Percentiles rank a stretch among this genome's conserved stretches.
phyloP scores from a whole-genome alignment of 2,888 invertebrate species.

The Ashinkailepas kermadecensis region DNA sequence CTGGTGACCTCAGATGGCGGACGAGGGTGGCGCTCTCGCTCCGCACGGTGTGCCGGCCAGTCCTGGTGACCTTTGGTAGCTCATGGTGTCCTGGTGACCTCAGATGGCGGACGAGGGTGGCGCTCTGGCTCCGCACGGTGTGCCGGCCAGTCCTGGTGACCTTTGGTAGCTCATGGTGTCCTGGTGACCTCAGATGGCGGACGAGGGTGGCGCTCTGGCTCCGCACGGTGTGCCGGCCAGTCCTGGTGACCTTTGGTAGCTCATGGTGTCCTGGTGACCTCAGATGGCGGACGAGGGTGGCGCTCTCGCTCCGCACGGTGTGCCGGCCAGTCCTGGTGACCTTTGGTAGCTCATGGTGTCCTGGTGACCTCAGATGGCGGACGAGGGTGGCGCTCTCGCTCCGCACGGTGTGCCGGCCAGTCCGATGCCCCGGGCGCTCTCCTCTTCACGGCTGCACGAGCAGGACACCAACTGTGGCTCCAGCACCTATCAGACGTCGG shows the following conservation, averaged over 20 bases:
- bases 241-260: too few relatives aligned
- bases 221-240: too few relatives aligned
- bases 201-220: conserved; percentile 35
- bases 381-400: conserved; percentile 76
- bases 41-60: too few relatives aligned
- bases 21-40: conserved; percentile 35
- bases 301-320: too few relatives aligned
- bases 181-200: conserved; percentile 46
- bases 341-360: too few relatives aligned
- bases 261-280: too few relatives aligned
- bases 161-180: too few relatives aligned
- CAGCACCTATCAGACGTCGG: conserved; percentile 32
- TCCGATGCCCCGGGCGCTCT: conserved; percentile 48
- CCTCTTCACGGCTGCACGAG: conserved; percentile 34
- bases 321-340: too few relatives aligned
- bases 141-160: too few relatives aligned
- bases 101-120: conserved; percentile 48
- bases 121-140: too few relatives aligned
- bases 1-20: conserved; percentile 46
- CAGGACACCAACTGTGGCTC: conserved; percentile 29
- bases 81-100: too few relatives aligned
- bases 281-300: conserved; percentile 48
- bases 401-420: conserved; percentile 93
- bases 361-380: conserved; percentile 46
- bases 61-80: too few relatives aligned